phyloP scores from a whole-genome alignment of 2,888 invertebrate genomes.

The Charanyca ferruginea region DNA sequence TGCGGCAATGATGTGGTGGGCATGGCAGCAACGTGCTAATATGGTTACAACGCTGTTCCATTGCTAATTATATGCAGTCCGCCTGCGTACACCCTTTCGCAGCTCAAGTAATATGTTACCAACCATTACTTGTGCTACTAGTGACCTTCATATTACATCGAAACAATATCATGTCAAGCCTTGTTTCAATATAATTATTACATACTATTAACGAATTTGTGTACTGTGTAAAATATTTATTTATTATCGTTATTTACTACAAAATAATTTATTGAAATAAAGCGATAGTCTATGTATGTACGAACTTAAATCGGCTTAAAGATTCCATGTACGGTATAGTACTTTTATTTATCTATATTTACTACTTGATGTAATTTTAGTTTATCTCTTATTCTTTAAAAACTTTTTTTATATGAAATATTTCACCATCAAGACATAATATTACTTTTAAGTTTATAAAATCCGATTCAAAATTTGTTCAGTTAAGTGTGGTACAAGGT shows the following conservation, averaged over 20 bases:
- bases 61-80: slow-evolving; percentile 8
- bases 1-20: background rate
- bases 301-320: slow-evolving; percentile 71
- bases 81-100: slow-evolving; percentile 29
- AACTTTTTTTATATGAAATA: slow-evolving; percentile 62
- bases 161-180: slow-evolving; percentile 64
- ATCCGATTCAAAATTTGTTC: slow-evolving; percentile 75
- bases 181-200: slow-evolving; percentile 66
- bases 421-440: slow-evolving; percentile 81
- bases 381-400: slow-evolving; percentile 65
- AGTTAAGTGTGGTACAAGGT: slow-evolving; percentile 77
- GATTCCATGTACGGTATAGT: slow-evolving; percentile 71
- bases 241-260: slow-evolving; percentile 63
- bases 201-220: slow-evolving; percentile 54
- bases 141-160: slow-evolving; percentile 58
- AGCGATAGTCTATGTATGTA: slow-evolving; percentile 80
- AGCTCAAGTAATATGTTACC: slow-evolving; percentile 40
- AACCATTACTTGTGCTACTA: slow-evolving; percentile 39
- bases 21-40: background rate
- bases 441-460: slow-evolving; percentile 78
- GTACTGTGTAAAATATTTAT: slow-evolving; percentile 61
- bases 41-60: background rate
- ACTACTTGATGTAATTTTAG: slow-evolving; percentile 73
- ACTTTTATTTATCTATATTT: slow-evolving; percentile 73
- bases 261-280: slow-evolving; percentile 74